Base-by-base conservation (phyloP, 1,140 invertebrate genomes). In the Colletes gigas region DNA sequence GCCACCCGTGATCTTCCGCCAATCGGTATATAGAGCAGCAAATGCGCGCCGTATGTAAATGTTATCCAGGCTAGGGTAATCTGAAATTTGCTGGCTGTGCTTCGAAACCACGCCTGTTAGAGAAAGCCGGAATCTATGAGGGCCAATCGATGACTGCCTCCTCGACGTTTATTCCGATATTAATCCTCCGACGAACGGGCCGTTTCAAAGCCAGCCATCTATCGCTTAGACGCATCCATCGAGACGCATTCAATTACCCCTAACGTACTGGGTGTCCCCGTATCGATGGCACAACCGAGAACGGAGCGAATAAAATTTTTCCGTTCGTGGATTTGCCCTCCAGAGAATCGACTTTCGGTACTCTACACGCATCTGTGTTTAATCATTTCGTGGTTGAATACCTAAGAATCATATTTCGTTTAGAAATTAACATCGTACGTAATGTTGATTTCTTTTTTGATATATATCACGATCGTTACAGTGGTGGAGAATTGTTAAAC, bases 21-120 rank as follows among this genome's bases (percentile, higher is more conserved):
- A 41, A 47, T 69, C n/a, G 52, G 41, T 50, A 52, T 87, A 47
- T 9, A 47, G 78, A 90, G 89, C 85, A 83, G 84, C 74, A 82
- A 84, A 81, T 79, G 77, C 75, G 84, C 60, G 77, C 60, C 57
- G 71, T 90, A 91, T 91, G 91, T 90, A 92, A 92, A 92, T 92
- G 90, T 91, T 91, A 90, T 90, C 87, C 81, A 77, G 86, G 79
- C 85, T 82, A 88, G 80, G 83, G 89, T 91, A 91, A 92, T 92
- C 90, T 87, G 84, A 88, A 92, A 92, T 92, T 91, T 89, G 88
- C 88, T 88, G 59, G 76, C 68, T 72, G 14, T 39, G 76, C 76
- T 78, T 47, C 44, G 59, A 17, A 21, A 50, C 67, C 76, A 78
- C 54, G 67, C 65, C 63, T 74, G 83, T 59, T 21, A 21, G 15